Evolutionary conservation across 1,140 invertebrate species (phyloP), one percentile per base, ranked within the genome.

Genomic region (Oryctes rhinoceros): DNA sequence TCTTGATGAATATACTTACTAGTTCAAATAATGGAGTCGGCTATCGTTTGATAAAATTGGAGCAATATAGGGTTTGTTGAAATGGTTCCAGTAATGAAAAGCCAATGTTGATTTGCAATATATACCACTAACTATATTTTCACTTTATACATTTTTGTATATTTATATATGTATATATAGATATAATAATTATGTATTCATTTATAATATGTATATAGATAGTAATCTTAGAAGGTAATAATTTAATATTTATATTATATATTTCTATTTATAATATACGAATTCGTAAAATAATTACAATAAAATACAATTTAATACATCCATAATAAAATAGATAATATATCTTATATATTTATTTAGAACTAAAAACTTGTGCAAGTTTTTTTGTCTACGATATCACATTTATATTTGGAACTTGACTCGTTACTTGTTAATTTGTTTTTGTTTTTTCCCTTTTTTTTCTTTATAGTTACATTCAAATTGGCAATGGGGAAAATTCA

Each of bases 231-330:
- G 15, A 76, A 74, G 39, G 44, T 76, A 76, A 47, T 76, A 44
- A 76, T 76, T 76, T 76, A 76, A 76, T 76, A 76, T 76, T 49
- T 76, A 18, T 44, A 44, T 44, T 53, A 67, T 24, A 71, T 71
- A 71, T 11, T 71, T 71, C 35, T 71, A 71, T 71, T 71, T 71
- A 71, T 71, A 35, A 71, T 71, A 49, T 76, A 76, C 47, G 47
- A 47, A 76, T 76, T 48, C 44, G 47, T 76, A 76, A 47, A 76
- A 76, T 76, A 76, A 76, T 76, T 80, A 80, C 79, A 80, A 80
- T 71, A 86, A 84, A 86, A 86, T 86, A 86, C 85, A 86, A 30
- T 84, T 84, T 84, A 85, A 84, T 86, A 86, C 83, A 85, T 82
- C 71, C 78, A 78, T 86, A 83, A 85, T 85, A 86, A 86, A 86